Conservation (phyloP, 2,888 invertebrate genomes). For the Phytoseiulus persimilis region DNA sequence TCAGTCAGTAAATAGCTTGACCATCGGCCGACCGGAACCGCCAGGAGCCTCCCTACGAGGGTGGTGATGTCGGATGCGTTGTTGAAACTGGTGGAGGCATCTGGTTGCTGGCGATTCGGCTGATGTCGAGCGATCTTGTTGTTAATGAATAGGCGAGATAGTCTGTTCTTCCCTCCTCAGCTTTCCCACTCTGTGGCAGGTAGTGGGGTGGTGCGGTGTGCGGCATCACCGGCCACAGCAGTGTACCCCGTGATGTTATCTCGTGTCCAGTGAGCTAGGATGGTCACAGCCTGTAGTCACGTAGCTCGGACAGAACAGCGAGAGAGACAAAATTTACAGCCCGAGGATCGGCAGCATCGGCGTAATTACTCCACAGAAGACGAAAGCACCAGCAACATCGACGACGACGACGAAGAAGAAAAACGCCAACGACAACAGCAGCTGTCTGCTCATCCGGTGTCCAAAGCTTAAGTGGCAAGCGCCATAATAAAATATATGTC, state of each 20-base stretch:
- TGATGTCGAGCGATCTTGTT: not conserved
- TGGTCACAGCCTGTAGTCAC: constrained; percentile 5
- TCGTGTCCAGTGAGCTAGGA: not conserved
- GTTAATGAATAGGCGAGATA: constrained; percentile 5
- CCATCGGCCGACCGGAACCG: not conserved
- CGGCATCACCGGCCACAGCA: not conserved
- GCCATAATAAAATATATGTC: constrained; percentile 5
- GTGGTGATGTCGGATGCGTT: not conserved
- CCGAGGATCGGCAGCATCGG: not conserved
- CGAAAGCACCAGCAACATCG: not conserved
- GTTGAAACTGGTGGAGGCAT: not conserved
- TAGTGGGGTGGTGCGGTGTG: not conserved
- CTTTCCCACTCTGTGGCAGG: not conserved
- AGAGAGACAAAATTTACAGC: not conserved
- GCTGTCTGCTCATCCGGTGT: not conserved
- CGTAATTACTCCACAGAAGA: not conserved
- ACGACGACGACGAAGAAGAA: not conserved
- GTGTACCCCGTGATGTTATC: not conserved
- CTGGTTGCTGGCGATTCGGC: not conserved
- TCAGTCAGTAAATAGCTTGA: not conserved
- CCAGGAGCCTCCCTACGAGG: not conserved
- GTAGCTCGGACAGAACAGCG: not conserved
- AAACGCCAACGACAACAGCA: not conserved
- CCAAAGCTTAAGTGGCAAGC: not conserved
- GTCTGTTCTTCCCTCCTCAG: not conserved